Percentiles rank a stretch among this genome's conserved stretches.
phyloP scores from a whole-genome alignment of 53 echinoderm and acorn worm genomes.

The Echinometra lucunter region DNA sequence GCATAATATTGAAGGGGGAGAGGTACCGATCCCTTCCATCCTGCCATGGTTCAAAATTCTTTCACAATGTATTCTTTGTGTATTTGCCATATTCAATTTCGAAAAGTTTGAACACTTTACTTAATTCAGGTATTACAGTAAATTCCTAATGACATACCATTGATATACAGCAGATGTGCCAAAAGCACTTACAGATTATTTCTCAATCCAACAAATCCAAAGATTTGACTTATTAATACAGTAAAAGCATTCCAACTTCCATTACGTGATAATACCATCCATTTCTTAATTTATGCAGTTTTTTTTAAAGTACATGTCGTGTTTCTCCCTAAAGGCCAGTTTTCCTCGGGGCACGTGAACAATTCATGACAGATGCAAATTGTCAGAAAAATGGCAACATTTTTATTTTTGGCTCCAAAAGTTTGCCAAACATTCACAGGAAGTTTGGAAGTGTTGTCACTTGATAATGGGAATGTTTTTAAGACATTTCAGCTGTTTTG shows the following conservation, averaged over 20 bases:
- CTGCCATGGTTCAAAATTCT: not conserved
- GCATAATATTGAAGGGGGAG: not conserved
- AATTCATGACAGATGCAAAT: no score
- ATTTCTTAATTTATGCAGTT: no score
- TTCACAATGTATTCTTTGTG: not conserved
- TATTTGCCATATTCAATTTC: no score
- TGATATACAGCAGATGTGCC: not conserved
- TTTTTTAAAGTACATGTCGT: not conserved
- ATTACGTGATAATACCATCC: not conserved
- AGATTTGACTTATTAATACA: not conserved
- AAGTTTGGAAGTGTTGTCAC: no score
- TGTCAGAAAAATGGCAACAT: no score
- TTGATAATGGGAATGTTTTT: no score
- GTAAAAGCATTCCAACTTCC: constrained; percentile 3
- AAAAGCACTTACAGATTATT: not conserved
- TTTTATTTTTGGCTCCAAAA: no score
- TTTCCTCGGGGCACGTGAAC: no score
- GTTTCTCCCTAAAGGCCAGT: no score
- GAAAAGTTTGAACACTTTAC: not conserved
- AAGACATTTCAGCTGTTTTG: no score
- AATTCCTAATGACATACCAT: not conserved
- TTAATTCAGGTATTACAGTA: not conserved
- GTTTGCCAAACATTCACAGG: no score
- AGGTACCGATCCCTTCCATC: no score
- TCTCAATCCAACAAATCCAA: not conserved